Conservation (phyloP, 2,797 vertebrate species). For the Sardinella longiceps region DNA sequence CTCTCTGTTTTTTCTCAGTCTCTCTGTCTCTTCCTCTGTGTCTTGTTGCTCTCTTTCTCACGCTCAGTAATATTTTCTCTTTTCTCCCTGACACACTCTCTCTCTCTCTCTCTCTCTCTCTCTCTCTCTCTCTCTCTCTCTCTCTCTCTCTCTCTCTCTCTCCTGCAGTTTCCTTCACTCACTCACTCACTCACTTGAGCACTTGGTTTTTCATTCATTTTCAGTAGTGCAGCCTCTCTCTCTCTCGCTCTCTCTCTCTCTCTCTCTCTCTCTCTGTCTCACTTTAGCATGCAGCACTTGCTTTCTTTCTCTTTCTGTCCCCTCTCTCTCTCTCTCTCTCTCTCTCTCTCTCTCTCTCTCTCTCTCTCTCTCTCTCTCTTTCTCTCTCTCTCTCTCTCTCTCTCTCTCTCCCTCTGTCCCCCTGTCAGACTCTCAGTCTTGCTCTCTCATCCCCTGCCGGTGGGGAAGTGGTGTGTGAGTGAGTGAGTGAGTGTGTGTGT, state of each 20-base stretch:
- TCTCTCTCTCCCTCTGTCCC: slow-evolving; percentile 42
- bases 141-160: not conserved
- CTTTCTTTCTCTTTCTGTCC: not conserved
- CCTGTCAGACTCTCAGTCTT: slow-evolving; percentile 24
- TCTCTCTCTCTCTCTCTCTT: slow-evolving; percentile 28
- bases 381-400: slow-evolving; percentile 51
- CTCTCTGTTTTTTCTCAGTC: not conserved
- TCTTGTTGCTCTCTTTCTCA: slow-evolving; percentile 12
- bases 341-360: slow-evolving; percentile 43
- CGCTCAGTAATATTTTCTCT: slow-evolving; percentile 16
- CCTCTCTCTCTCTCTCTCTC: slow-evolving; percentile 14
- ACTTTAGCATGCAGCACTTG: no score
- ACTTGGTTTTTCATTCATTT: not conserved
- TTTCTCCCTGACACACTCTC: no score
- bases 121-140: slow-evolving; percentile 26
- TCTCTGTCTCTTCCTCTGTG: not conserved
- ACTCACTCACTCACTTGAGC: not conserved
- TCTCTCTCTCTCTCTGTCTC: slow-evolving; percentile 13
- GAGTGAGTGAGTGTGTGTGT: no score
- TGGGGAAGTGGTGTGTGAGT: not conserved
- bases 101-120: slow-evolving; percentile 8
- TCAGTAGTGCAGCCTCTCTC: not conserved
- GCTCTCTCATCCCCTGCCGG: slow-evolving; percentile 5
- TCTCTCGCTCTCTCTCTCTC: not conserved
- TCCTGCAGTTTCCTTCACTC: not conserved